Percentiles rank a stretch among this genome's conserved stretches.
These are phyloP conservation scores for Lasioglossum leucozonium DNA, from an alignment of 2,888 invertebrate genomes.

Conservation along the genomic window DNA sequence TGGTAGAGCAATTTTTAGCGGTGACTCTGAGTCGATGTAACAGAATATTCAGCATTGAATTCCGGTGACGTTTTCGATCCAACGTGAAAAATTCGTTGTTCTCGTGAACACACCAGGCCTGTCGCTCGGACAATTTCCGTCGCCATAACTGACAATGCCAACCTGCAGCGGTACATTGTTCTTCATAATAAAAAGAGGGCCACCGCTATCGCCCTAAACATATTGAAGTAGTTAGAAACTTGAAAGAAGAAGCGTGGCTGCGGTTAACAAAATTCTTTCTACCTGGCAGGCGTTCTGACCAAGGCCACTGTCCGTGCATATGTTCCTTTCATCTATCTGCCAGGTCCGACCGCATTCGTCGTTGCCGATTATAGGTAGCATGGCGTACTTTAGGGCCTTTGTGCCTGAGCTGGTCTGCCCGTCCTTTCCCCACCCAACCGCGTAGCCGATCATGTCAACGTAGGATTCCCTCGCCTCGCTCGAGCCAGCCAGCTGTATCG, in stretches of 20 bases:
- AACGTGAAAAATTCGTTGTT: constrained; percentile 23
- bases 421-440: constrained; percentile 67
- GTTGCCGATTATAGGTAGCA: constrained; percentile 61
- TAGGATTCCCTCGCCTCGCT: constrained; percentile 16
- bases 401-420: constrained; percentile 11
- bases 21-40: too few relatives aligned
- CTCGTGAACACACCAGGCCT: constrained; percentile 64
- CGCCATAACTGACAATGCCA: constrained; percentile 54
- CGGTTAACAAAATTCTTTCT: constrained; percentile 1
- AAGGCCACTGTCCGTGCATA: constrained; percentile 55
- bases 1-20: too few relatives aligned
- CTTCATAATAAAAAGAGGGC: neutral
- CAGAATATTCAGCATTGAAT: neutral
- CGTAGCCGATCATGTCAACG: constrained; percentile 29
- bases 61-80: neutral
- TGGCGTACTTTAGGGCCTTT: constrained; percentile 57
- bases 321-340: constrained; percentile 54
- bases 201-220: neutral
- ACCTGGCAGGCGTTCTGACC: constrained; percentile 69
- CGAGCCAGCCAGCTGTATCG: constrained; percentile 60
- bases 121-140: constrained; percentile 57
- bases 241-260: neutral
- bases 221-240: neutral
- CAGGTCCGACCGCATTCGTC: constrained; percentile 52
- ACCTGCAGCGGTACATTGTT: neutral